Evolutionary conservation across 2,113 vertebrate species (phyloP).

Genomic region (Etheostoma cragini): DNA sequence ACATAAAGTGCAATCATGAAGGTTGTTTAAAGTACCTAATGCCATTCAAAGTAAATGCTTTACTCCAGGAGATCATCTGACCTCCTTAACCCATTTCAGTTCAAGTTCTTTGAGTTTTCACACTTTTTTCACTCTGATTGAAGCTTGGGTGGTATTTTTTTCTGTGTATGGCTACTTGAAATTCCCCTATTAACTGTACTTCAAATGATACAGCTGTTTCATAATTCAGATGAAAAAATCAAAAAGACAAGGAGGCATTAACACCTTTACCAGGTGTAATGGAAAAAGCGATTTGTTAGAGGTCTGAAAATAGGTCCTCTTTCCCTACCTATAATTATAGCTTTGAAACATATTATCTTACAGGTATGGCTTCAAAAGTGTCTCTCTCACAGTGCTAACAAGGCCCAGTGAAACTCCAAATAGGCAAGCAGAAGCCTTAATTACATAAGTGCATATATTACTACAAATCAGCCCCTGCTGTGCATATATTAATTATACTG

Average conservation of each 20-base stretch:
- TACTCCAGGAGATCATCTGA: slow-evolving; percentile 3
- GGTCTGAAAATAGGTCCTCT: slow-evolving; percentile 83
- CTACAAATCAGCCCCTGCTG: slow-evolving; percentile 67
- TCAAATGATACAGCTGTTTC: slow-evolving; percentile 80
- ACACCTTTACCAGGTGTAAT: slow-evolving; percentile 85
- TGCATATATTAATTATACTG: slow-evolving; percentile 76
- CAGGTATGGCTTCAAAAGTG: slow-evolving; percentile 79
- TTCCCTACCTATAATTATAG: slow-evolving; percentile 83
- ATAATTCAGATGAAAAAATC: slow-evolving; percentile 84
- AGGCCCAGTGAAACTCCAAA: slow-evolving; percentile 70
- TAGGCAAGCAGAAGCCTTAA: slow-evolving; percentile 76
- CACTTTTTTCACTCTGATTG: slow-evolving; percentile 32
- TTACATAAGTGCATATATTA: slow-evolving; percentile 81
- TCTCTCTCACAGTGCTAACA: slow-evolving; percentile 78
- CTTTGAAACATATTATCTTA: slow-evolving; percentile 84
- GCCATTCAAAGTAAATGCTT: background rate
- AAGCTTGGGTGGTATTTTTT: slow-evolving; percentile 39
- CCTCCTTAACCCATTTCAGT: slow-evolving; percentile 16
- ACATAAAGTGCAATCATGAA: background rate
- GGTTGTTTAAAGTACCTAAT: slow-evolving; percentile 13
- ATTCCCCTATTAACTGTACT: slow-evolving; percentile 76
- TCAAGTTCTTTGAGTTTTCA: slow-evolving; percentile 1
- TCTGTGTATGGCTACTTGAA: slow-evolving; percentile 65
- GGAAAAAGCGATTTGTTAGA: slow-evolving; percentile 84
- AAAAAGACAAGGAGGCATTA: slow-evolving; percentile 85